Base-by-base conservation (phyloP, 2,797 vertebrate species). In the Sebastiscus albofasciatus region DNA sequence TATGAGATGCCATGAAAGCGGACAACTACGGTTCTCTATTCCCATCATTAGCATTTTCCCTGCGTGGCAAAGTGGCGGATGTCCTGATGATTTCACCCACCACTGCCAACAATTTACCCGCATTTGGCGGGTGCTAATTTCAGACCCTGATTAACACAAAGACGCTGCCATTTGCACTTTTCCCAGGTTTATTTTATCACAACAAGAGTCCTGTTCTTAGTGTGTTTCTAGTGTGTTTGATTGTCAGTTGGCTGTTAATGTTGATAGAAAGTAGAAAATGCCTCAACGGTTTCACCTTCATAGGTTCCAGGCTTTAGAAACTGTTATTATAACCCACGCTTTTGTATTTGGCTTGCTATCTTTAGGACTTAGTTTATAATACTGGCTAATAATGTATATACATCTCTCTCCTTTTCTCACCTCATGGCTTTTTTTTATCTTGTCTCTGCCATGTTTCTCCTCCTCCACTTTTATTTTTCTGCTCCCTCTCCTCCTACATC, bases 141-240 rank as follows among this genome's bases (percentile, higher is more conserved):
- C 39, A 16, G 39, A 42, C 14, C 39, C 14, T 42, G 39, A 16
- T 42, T 42, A 42, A 46, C 42, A 8, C 42, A 46, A 46, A 46
- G 39, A 42, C 5, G 0, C 22, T 55, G 20, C 56, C 55, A 65
- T 39, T 42, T 54, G 27, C 70, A 31, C n/a, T 18, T 34, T 36
- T 31, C 46, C 10, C n/a, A 60, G 33, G 39, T 59, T 20, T 42
- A 65, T 77, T 42, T 70, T 34, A 69, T 9, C 27, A 16, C 58
- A 56, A 3, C 5, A 16, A 34, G 20, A 71, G 34, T 33, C 29
- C 36, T 58, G 36, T 70, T 64, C 46, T 24, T 13, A 27, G 33
- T 26, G 49, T 65, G 74, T 62, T 29, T n/a, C 33, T 36, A 26
- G 64, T 75, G 58, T 62, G 33, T 77, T 83, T 69, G 61, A 34